phyloP scores from a whole-genome alignment of 2,888 invertebrate species.

The Campoplex nolae region DNA sequence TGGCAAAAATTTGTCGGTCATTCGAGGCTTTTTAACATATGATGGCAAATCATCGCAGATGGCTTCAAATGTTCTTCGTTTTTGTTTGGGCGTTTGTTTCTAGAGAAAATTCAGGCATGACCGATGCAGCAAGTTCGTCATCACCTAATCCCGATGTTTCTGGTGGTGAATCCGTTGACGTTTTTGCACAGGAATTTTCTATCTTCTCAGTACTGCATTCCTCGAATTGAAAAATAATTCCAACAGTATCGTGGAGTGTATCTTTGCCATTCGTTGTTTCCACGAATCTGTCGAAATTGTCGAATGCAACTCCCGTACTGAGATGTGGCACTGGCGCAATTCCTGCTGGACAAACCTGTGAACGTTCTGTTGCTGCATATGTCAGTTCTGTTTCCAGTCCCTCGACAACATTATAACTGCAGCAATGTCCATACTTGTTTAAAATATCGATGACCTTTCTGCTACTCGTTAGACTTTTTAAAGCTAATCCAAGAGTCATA shows the following conservation, averaged over 20 bases:
- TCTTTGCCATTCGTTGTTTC: conserved; percentile 73
- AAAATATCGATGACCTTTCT: conserved; percentile 73
- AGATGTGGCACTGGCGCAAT: conserved; percentile 29
- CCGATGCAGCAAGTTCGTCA: not conserved
- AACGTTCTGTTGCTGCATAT: conserved; percentile 52
- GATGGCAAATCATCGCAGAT: conserved; percentile 8
- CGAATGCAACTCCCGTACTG: conserved; percentile 68
- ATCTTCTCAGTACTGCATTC: no score
- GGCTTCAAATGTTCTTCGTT: conserved; percentile 3
- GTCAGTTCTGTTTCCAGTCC: conserved; percentile 76
- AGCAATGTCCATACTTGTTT: conserved; percentile 74
- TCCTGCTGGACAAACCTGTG: not conserved
- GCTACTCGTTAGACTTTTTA: conserved; percentile 74
- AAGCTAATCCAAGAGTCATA: conserved; percentile 72
- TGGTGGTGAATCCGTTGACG: not conserved
- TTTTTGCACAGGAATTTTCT: no score
- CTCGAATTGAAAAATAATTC: conserved; percentile 68
- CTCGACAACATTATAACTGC: conserved; percentile 73
- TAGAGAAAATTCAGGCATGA: not conserved
- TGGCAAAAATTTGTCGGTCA: conserved; percentile 9
- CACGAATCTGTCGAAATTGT: conserved; percentile 73
- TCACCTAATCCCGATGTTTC: not conserved
- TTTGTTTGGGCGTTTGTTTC: not conserved
- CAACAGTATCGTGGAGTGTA: conserved; percentile 57
- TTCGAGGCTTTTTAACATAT: conserved; percentile 8